Evolutionary conservation across 2,888 invertebrate genomes (phyloP).

Genomic region (Epistrophe grossulariae): DNA sequence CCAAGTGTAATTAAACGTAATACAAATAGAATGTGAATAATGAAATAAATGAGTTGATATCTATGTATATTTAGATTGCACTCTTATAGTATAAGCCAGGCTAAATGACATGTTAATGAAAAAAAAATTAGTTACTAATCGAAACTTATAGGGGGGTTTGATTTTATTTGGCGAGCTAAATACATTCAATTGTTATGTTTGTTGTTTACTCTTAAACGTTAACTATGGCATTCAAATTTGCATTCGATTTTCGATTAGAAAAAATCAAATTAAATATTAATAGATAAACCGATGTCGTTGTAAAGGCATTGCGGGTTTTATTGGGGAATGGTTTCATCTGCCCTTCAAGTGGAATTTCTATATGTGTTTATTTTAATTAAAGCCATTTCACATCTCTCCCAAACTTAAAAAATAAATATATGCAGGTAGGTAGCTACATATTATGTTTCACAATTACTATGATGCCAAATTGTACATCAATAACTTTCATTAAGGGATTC

Average conservation of each 20-base stretch:
- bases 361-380: too few relatives aligned
- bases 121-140: constrained; percentile 17
- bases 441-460: too few relatives aligned
- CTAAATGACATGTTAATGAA: neutral
- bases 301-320: too few relatives aligned
- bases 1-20: constrained; percentile 72
- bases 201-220: neutral
- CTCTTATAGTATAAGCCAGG: constrained; percentile 6
- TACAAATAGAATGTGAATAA: constrained; percentile 56
- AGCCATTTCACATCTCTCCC: too few relatives aligned
- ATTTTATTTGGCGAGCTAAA: constrained; percentile 19
- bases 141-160: neutral
- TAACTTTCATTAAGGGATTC: too few relatives aligned
- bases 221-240: neutral
- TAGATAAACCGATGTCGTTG: neutral
- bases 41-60: constrained; percentile 44
- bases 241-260: neutral
- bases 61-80: constrained; percentile 4
- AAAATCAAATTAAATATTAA: constrained; percentile 4
- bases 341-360: too few relatives aligned
- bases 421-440: too few relatives aligned
- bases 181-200: neutral
- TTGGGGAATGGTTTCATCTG: too few relatives aligned
- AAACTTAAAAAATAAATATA: too few relatives aligned
- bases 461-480: too few relatives aligned